Base-by-base conservation (phyloP, 2,797 vertebrate genomes). In the Cheirogaleus major region DNA sequence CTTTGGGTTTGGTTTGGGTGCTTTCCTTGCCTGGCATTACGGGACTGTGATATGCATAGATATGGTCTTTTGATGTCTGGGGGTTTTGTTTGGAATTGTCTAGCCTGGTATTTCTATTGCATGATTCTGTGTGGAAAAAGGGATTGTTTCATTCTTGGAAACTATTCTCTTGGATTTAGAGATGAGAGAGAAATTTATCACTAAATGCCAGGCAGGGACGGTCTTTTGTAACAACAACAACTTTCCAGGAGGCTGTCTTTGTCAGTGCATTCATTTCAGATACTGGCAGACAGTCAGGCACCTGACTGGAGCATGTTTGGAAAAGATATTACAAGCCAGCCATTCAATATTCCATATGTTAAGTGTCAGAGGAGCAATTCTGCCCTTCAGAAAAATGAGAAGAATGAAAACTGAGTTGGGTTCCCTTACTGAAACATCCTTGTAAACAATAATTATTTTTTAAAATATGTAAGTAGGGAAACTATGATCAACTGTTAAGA, bases 261-360 rank as follows among this genome's bases (percentile, higher is more conserved):
- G 96, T 98, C 52, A 89, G 88, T 5, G 38, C 90, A 61, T 95
- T 91, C 32, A 88, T 97, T 93, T 83, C 57, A 97, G 98, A 98
- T 94, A 95, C 93, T 94, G 91, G 97, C 93, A 98, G 98, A 98
- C 97, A 98, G 96, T 95, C 95, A 97, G 97, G 98, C 97, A 98
- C 97, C 98, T 18, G 0, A 95, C 81, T 92, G 0, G 0, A 96
- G 88, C 91, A 48, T 97, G 97, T 97, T 98, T 98, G 96, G 96
- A 96, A 97, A 97, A 98, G 97, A 96, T 97, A 98, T 70, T 97
- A 88, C 94, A 91, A 91, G 90, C 95, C 96, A 97, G 93, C 83
- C 96, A 78, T 79, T 94, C 87, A 95, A 84, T 63, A 75, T 97
- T 92, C 97, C 87, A n/a, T 97, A 97, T 95, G 78, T 96, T 96